Evolutionary conservation across 2,113 vertebrate genomes (phyloP), one percentile per base, ranked within the genome.

Genomic region (Archilochus colubris): DNA sequence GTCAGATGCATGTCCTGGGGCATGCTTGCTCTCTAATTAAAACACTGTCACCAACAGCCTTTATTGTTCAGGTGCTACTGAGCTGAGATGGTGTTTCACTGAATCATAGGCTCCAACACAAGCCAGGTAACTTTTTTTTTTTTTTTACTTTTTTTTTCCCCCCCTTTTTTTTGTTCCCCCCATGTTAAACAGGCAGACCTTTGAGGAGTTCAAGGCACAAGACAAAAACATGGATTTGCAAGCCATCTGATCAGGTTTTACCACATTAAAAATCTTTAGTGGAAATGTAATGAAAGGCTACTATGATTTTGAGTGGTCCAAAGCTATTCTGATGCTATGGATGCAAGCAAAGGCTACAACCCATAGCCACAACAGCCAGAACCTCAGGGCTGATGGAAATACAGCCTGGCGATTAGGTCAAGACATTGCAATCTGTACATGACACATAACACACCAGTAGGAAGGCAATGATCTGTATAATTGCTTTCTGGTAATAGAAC

Each of bases 241-340:
- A 63, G 11, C 31, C 25, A 70, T 7, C 25, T 70, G 14, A 53
- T 17, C 12, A 16, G 12, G 21, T 20, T 85, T 76, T 58, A 46
- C 3, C 24, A 28, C 44, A 63, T 9, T 9, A 61, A 20, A 66
- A 58, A 7, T 22, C 57, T 53, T 33, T 9, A 2, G 12, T 36
- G 30, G 13, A 14, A 63, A 33, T 4, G 6, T 31, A 69, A 12
- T 8, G 28, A 62, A 80, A 88, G 9, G 18, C 24, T 48, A 6
- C 16, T 20, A 4, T 3, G 57, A 20, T 15, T 25, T 11, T 7
- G 43, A 84, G 63, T 28, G 25, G 20, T 14, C 62, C 73, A 55
- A 4, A 46, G 4, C 40, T 31, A 4, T 22, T 61, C 6, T 0
- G 2, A 22, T 20, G 44, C 58, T 38, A 24, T 2, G 15, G 53